A percentile compares a stretch with the other conserved stretches of the same genome.
phyloP scores from a whole-genome alignment of 1,140 invertebrate genomes.

The Euborellia annulipes region DNA sequence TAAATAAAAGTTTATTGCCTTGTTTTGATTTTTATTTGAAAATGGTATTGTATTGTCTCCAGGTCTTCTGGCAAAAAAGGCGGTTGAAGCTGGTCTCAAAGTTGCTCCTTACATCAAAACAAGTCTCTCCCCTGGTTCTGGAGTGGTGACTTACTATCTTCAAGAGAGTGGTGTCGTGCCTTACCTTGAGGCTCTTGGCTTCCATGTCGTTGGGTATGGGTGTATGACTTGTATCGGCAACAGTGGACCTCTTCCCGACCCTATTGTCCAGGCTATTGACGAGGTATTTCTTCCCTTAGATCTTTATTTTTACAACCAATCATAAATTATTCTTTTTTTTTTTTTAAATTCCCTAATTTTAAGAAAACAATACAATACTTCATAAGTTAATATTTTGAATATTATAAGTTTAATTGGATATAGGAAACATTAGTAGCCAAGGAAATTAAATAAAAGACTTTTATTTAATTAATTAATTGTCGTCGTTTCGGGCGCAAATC shows the following conservation, averaged over 20 bases:
- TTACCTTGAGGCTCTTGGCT: constrained; percentile 74
- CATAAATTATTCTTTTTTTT: too few species aligned
- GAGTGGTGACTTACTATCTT: constrained; percentile 95
- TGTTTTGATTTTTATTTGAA: too few species aligned
- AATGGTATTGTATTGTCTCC: too few species aligned
- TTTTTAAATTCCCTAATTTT: too few species aligned
- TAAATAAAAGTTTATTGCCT: too few species aligned
- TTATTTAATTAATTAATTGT: too few species aligned
- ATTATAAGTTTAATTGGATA: constrained; percentile 8
- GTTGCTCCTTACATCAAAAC: constrained; percentile 94
- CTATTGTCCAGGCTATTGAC: constrained; percentile 84
- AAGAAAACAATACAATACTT: background rate
- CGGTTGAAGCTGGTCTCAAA: constrained; percentile 73
- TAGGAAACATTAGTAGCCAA: too few species aligned
- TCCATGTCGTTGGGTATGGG: constrained; percentile 87
- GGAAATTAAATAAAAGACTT: too few species aligned
- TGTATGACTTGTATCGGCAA: constrained; percentile 99
- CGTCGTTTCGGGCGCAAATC: too few species aligned
- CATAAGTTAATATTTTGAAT: constrained; percentile 2
- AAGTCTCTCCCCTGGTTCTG: constrained; percentile 87
- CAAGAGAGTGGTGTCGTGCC: constrained; percentile 75
- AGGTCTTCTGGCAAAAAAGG: constrained; percentile 89
- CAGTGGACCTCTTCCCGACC: constrained; percentile 81
- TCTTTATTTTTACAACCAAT: too few species aligned
- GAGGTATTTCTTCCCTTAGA: too few species aligned